These are phyloP conservation scores for Numida meleagris DNA, from an alignment of 2,113 vertebrate species.

Conservation along the genomic window DNA sequence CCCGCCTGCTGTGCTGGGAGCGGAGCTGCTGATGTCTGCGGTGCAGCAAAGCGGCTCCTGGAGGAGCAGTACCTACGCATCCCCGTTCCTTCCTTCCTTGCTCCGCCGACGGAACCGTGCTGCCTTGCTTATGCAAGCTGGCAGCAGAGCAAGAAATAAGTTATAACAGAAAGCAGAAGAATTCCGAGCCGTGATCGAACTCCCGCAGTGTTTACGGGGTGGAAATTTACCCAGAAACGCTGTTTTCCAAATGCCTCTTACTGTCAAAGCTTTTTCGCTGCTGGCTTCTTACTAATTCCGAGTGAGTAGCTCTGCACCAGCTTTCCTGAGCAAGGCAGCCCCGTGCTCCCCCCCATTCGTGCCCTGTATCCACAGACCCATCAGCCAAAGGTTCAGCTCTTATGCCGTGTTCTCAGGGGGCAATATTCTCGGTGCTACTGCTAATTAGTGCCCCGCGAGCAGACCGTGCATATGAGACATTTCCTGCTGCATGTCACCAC, in stretches of 20 bases:
- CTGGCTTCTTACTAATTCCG: not conserved
- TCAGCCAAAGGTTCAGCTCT: not conserved
- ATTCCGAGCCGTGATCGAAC: not conserved
- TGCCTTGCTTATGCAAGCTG: constrained; percentile 26
- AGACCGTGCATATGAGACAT: not conserved
- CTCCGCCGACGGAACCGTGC: not conserved
- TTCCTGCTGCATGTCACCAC: not conserved
- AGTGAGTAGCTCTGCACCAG: not conserved
- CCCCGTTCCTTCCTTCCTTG: accelerated
- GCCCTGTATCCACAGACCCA: too few species aligned
- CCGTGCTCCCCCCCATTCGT: not conserved
- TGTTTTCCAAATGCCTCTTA: constrained; percentile 28
- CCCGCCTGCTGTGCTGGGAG: not conserved
- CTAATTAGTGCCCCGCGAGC: not conserved
- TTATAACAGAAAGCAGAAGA: constrained; percentile 52
- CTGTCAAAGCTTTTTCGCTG: not conserved
- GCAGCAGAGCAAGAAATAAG: not conserved
- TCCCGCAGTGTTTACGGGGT: constrained; percentile 31
- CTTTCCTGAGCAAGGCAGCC: not conserved
- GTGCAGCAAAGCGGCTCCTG: not conserved
- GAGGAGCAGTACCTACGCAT: not conserved
- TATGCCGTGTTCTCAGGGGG: not conserved
- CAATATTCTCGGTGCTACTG: not conserved
- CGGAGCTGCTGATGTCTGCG: not conserved
- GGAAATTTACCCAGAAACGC: constrained; percentile 53